Conservation (phyloP, 1,140 invertebrate species). For the Conus ventricosus region DNA sequence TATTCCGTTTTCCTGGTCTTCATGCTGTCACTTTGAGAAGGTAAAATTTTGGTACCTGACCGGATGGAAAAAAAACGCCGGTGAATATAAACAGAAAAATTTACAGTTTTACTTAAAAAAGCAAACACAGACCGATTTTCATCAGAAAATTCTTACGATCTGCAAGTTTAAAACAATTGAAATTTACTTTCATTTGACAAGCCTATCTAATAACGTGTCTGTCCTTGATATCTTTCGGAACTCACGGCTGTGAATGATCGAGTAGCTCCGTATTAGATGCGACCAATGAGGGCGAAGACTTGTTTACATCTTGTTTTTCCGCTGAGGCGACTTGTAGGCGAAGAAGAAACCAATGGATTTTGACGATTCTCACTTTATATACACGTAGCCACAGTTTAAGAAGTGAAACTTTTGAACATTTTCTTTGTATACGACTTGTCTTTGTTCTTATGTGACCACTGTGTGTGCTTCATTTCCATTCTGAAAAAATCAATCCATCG, state of each 20-base stretch:
- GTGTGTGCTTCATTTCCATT: not conserved
- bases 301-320: conserved; percentile 49
- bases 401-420: not conserved
- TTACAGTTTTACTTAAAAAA: not conserved
- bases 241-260: conserved; percentile 26
- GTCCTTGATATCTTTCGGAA: conserved; percentile 39
- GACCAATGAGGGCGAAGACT: conserved; percentile 42
- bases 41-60: not conserved
- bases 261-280: conserved; percentile 33
- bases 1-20: not conserved
- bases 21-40: not conserved
- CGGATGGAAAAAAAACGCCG: not conserved
- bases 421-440: not conserved
- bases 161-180: not conserved
- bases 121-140: not conserved
- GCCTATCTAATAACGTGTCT: not conserved
- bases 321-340: conserved; percentile 35
- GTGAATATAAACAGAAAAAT: not conserved
- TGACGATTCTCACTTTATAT: conserved; percentile 13
- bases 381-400: not conserved
- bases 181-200: not conserved
- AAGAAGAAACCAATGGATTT: conserved; percentile 29
- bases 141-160: not conserved
- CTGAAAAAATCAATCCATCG: conserved; percentile 19
- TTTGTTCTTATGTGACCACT: not conserved